A percentile compares a stretch with the other conserved stretches of the same genome.
These are phyloP conservation scores for Eulacestoma nigropectus DNA, from an alignment of 2,113 vertebrate genomes.

Conservation along the genomic window DNA sequence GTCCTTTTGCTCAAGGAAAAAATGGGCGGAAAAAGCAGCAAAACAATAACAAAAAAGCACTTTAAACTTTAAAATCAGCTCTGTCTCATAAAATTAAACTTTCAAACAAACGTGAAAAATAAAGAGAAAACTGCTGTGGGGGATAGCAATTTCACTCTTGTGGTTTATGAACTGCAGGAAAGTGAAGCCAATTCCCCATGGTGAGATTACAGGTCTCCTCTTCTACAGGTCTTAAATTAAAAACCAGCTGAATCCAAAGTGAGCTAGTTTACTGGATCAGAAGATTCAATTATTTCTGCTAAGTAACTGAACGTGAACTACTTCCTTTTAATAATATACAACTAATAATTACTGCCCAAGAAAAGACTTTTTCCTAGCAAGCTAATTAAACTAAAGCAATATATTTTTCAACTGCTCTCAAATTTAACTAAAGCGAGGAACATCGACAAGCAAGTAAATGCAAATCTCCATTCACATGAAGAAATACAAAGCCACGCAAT, in stretches of 20 bases:
- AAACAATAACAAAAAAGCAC: neutral
- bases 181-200: conserved; percentile 57
- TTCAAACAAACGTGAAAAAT: conserved; percentile 51
- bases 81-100: conserved; percentile 56
- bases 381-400: conserved; percentile 49
- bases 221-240: conserved; percentile 63
- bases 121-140: conserved; percentile 52
- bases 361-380: neutral
- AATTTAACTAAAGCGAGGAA: conserved; percentile 35
- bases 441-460: neutral
- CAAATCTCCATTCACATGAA: neutral
- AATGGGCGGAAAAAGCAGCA: rapidly evolving
- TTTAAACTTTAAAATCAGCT: conserved; percentile 45
- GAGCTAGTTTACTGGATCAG: conserved; percentile 54
- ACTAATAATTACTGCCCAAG: conserved; percentile 55
- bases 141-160: conserved; percentile 46
- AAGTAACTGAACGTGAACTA: conserved; percentile 45
- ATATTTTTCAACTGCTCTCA: conserved; percentile 3
- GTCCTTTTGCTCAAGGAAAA: conserved; percentile 13
- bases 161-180: conserved; percentile 65
- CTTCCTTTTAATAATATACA: conserved; percentile 39
- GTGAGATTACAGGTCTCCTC: conserved; percentile 60
- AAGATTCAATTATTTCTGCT: conserved; percentile 63
- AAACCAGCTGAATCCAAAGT: conserved; percentile 55
- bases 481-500: neutral